These are phyloP conservation scores for Trochalopteron elliotii DNA, from an alignment of 2,113 vertebrate species.

Conservation along the genomic window DNA sequence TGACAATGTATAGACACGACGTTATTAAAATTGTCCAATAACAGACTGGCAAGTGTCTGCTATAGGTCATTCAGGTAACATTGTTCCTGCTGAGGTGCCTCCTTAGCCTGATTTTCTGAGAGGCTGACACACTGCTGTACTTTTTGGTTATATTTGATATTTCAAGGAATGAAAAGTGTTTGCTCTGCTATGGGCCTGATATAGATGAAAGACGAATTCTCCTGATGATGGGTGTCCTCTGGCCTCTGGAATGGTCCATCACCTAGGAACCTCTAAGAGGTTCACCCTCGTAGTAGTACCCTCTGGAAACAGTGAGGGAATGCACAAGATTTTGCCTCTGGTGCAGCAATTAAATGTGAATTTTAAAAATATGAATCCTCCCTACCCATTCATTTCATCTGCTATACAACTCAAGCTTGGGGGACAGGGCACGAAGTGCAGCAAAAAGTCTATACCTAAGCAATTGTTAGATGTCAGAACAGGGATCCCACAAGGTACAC, in stretches of 20 bases:
- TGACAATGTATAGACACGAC: not conserved
- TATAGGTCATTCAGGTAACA: not conserved
- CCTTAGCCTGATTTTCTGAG: not conserved
- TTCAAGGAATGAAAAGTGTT: not conserved
- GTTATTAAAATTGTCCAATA: not conserved
- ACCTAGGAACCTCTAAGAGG: not conserved
- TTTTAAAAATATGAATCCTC: not conserved
- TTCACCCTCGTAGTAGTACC: not conserved
- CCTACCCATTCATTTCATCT: not conserved
- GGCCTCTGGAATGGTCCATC: not conserved
- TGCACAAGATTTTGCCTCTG: not conserved
- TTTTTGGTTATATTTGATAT: not conserved
- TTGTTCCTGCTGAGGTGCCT: not conserved
- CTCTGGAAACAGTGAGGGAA: not conserved
- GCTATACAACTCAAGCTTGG: not conserved
- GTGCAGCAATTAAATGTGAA: not conserved
- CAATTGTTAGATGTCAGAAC: not conserved
- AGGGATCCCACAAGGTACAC: not conserved
- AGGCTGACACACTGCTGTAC: not conserved
- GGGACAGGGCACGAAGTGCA: not conserved
- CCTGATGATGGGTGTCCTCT: not conserved
- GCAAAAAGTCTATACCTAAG: not conserved
- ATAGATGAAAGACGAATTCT: not conserved
- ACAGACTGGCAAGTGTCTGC: not conserved
- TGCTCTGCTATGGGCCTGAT: not conserved